Percentiles rank a stretch among this genome's conserved stretches.
Evolutionary conservation across 2,888 invertebrate species (phyloP).

Genomic region (Ochropleura plecta): DNA sequence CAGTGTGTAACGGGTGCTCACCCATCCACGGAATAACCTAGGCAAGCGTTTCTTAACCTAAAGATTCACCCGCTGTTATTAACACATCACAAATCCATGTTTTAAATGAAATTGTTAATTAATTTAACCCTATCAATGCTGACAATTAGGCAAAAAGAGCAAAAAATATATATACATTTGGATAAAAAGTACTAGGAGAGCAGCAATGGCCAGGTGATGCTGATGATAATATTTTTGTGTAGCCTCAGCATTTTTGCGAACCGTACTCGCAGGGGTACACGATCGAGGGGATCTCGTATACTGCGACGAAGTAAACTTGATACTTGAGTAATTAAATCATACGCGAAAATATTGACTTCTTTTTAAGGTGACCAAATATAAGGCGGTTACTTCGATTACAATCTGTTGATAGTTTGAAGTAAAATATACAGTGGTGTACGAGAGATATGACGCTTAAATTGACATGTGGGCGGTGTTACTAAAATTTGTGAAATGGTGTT

Average conservation of each 20-base stretch:
- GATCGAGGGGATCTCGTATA: slow-evolving; percentile 68
- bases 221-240: slow-evolving; percentile 71
- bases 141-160: neutral
- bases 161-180: slow-evolving; percentile 16
- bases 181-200: slow-evolving; percentile 40
- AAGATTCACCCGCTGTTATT: too few species aligned
- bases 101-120: too few species aligned
- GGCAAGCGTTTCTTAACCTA: too few species aligned
- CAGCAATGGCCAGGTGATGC: slow-evolving; percentile 57
- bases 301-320: slow-evolving; percentile 62
- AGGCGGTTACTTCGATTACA: neutral
- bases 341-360: neutral
- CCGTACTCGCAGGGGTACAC: slow-evolving; percentile 72
- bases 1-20: too few species aligned
- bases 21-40: too few species aligned
- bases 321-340: slow-evolving; percentile 69
- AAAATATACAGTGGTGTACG: neutral
- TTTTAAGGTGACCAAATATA: neutral
- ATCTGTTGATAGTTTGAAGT: neutral
- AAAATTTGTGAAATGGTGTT: neutral
- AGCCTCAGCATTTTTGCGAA: slow-evolving; percentile 76
- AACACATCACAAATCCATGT: too few species aligned
- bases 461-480: neutral
- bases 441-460: neutral
- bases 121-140: neutral